Evolutionary conservation across 2,888 invertebrate species (phyloP).

Genomic region (Mesochorus sp.): DNA sequence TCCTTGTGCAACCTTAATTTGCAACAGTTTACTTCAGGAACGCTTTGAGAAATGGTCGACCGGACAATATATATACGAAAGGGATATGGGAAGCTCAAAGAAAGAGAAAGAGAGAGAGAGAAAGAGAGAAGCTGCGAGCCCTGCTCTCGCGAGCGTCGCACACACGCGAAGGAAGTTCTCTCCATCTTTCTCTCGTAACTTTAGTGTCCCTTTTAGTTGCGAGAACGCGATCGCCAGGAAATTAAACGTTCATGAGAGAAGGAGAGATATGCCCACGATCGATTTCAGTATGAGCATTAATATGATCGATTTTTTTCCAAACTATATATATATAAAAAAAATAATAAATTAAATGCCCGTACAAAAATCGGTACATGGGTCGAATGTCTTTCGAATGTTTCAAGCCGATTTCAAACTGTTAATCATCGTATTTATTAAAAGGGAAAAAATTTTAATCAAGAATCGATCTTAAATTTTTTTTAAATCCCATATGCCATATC

Average conservation of each 20-base stretch:
- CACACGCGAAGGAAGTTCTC: conserved; percentile 15
- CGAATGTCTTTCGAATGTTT: no score
- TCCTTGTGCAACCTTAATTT: conserved; percentile 80
- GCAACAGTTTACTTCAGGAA: conserved; percentile 79
- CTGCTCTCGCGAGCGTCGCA: not conserved
- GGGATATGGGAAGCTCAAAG: conserved; percentile 36
- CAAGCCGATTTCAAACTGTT: no score
- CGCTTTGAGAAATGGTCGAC: conserved; percentile 77
- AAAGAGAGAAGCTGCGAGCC: conserved; percentile 28
- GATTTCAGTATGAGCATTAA: conserved; percentile 23
- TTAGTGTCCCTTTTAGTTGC: conserved; percentile 48
- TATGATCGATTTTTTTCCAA: conserved; percentile 18
- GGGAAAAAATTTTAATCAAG: no score
- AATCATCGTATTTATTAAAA: no score
- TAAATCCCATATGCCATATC: no score
- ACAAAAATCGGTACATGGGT: no score
- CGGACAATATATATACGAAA: conserved; percentile 67
- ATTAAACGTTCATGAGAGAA: conserved; percentile 22
- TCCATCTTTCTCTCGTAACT: not conserved
- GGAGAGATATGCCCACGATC: conserved; percentile 11
- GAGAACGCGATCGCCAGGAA: conserved; percentile 35
- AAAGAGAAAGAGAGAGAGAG: conserved; percentile 39
- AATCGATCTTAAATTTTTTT: no score
- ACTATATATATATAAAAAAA: conserved; percentile 10
- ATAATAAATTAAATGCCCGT: no score